These are phyloP conservation scores for Hyposoter didymator DNA, from an alignment of 2,888 invertebrate species.

Conservation along the genomic window DNA sequence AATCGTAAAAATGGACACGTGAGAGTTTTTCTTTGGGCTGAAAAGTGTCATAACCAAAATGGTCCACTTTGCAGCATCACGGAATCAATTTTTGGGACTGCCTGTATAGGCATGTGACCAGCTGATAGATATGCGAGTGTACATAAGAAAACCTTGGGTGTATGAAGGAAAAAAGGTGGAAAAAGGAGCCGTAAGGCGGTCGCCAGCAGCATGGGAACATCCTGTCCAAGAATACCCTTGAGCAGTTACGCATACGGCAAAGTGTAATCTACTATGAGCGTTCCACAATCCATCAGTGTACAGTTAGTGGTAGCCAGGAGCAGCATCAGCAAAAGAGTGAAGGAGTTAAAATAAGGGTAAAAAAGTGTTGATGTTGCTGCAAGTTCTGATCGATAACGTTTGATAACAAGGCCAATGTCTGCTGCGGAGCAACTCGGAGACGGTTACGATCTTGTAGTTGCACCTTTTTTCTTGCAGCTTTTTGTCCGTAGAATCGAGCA, in stretches of 20 bases:
- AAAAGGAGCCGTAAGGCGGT: conserved; percentile 66
- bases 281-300: conserved; percentile 79
- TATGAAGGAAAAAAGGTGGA: conserved; percentile 70
- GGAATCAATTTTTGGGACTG: background rate
- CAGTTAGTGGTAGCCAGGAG: conserved; percentile 75
- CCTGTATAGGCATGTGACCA: conserved; percentile 2
- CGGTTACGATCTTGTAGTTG: conserved; percentile 29
- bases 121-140: conserved; percentile 7
- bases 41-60: background rate
- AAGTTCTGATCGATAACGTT: conserved; percentile 76
- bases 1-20: background rate
- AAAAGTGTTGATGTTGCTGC: conserved; percentile 7
- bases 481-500: background rate
- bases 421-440: conserved; percentile 31
- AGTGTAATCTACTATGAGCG: conserved; percentile 76
- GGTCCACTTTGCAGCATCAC: background rate
- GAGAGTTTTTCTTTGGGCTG: background rate
- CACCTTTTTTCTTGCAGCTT: background rate
- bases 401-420: conserved; percentile 77
- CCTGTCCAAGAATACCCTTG: conserved; percentile 76
- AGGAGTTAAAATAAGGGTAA: background rate
- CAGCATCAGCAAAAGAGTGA: conserved; percentile 41
- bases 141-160: conserved; percentile 23
- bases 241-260: conserved; percentile 74
- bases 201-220: conserved; percentile 79